phyloP scores from a whole-genome alignment of 2,113 vertebrate genomes.

The Tichodroma muraria region DNA sequence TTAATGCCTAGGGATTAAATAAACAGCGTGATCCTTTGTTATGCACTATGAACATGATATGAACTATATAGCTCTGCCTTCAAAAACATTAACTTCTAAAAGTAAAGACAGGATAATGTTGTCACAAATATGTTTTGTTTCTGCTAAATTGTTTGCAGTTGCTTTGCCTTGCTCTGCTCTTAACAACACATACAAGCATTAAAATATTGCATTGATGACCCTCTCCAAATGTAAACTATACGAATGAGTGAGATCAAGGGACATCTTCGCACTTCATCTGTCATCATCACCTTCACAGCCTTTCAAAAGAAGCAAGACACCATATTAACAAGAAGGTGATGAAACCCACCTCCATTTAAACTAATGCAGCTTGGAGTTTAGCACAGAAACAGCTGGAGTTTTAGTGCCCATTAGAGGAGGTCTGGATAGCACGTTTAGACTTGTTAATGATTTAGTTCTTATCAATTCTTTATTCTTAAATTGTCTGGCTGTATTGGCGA shows the following conservation, averaged over 20 bases:
- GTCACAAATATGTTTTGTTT: not conserved
- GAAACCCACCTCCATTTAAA: not conserved
- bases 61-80: not conserved
- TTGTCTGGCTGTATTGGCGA: not conserved
- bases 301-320: not conserved
- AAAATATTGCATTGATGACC: not conserved
- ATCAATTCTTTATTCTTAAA: not conserved
- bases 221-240: not conserved
- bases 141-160: not conserved
- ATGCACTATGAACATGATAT: not conserved
- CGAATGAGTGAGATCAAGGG: not conserved
- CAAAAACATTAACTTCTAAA: not conserved
- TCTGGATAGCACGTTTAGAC: not conserved
- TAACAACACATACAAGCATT: not conserved
- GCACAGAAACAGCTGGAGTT: not conserved
- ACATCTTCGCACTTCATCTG: not conserved
- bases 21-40: not conserved
- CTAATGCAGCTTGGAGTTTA: not conserved
- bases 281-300: not conserved
- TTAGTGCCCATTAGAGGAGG: not conserved
- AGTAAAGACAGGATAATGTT: not conserved
- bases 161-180: not conserved
- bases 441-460: not conserved
- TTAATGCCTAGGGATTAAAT: not conserved
- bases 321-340: not conserved